Percentiles rank a stretch among this genome's conserved stretches.
phyloP scores from a whole-genome alignment of 2,888 invertebrate genomes.

The Orchesella flavescens region DNA sequence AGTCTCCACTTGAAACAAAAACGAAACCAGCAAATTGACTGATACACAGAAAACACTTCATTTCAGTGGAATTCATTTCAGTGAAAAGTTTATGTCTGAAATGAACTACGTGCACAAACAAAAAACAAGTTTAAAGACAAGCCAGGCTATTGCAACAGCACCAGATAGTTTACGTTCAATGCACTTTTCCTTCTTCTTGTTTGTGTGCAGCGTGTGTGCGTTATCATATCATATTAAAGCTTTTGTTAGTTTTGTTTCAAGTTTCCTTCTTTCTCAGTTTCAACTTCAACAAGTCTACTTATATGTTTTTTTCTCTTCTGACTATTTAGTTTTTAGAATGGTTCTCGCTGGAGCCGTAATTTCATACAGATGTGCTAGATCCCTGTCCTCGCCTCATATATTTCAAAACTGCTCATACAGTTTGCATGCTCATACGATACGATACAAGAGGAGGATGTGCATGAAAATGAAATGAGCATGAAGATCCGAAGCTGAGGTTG shows the following conservation, averaged over 20 bases:
- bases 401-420: slow-evolving; percentile 33
- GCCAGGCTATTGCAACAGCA: not conserved
- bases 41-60: not conserved
- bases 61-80: not conserved
- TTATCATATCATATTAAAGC: not conserved
- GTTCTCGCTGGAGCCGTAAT: slow-evolving; percentile 24
- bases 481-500: not conserved
- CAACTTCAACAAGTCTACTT: not conserved
- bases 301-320: not conserved
- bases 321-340: not conserved
- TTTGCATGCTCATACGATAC: not conserved
- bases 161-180: not conserved
- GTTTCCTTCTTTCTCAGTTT: slow-evolving; percentile 1
- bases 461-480: too few relatives aligned
- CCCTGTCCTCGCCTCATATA: slow-evolving; percentile 45
- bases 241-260: slow-evolving; percentile 38
- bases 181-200: not conserved
- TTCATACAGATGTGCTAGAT: slow-evolving; percentile 28
- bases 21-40: not conserved
- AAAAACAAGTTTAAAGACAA: not conserved
- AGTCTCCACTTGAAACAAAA: not conserved
- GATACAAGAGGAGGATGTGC: not conserved
- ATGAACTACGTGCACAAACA: too few relatives aligned
- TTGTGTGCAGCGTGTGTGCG: not conserved
- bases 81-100: not conserved